Base-by-base conservation (phyloP, 2,113 vertebrate species). In the Diphyllodes magnificus region DNA sequence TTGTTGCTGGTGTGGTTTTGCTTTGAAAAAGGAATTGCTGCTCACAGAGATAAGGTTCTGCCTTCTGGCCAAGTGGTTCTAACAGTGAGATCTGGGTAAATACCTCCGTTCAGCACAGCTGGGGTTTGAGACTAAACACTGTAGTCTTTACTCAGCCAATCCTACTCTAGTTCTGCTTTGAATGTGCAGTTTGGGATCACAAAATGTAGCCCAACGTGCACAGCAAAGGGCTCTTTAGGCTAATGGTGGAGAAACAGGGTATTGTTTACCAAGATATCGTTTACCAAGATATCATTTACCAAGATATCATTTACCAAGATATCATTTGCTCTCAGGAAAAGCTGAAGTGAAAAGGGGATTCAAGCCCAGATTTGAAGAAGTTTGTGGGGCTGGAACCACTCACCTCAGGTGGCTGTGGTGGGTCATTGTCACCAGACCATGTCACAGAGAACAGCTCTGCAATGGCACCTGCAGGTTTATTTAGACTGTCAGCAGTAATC, bases 21-120 rank as follows among this genome's bases (percentile, higher is more conserved):
- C 68, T 95, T 95, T 94, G 79, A 37, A 61, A 89, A 64, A 80
- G 51, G 61, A 78, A 47, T 78, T 73, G 51, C 85, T 92, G 68
- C 75, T 90, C 72, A 24, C 28, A 69, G 79, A 96, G 93, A 96
- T 88, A 93, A 93, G 64, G 60, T 42, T 93, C 82, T 96, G 79
- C 64, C 76, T 88, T 65, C 80, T 95, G 82, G 76, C 75, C 88
- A 83, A 86, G 79, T 42, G 60, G 50, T 88, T 93, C 9, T 56
- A 80, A 40, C 37, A 86, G 85, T 40, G 60, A 95, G 64, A 51
- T 85, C 59, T 93, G 90, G 77, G 71, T 66, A 95, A 91, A 94
- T 54, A 72, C 37, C 59, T 73, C 27, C 0, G 30, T 79, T 88
- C 79, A 86, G 68, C 82, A 51, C 75, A 59, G 73, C 71, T 85